Conservation (phyloP, 2,113 vertebrate genomes). For the Ictalurus furcatus region DNA sequence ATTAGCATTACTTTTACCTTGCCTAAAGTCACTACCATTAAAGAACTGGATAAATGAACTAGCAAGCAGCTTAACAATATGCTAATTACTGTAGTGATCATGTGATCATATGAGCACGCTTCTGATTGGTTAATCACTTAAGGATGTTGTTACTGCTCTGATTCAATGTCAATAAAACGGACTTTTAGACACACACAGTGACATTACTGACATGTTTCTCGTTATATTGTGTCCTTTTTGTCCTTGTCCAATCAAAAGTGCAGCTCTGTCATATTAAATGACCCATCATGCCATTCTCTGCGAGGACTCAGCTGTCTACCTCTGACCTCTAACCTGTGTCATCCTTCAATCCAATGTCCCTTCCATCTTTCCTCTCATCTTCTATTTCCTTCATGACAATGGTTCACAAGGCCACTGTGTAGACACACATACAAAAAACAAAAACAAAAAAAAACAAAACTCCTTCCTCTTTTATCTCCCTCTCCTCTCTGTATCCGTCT, state of each 20-base stretch:
- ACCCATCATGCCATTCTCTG: not conserved
- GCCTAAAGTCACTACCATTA: not conserved
- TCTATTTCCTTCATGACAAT: conserved; percentile 6
- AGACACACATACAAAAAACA: not conserved
- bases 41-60: not conserved
- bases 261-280: not conserved
- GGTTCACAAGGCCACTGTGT: not conserved
- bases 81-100: not conserved
- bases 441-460: not conserved
- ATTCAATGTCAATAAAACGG: not conserved
- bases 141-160: not conserved
- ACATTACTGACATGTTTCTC: not conserved
- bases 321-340: conserved; percentile 6
- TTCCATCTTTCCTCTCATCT: conserved; percentile 19
- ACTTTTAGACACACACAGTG: not conserved
- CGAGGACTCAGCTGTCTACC: not conserved
- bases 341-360: conserved; percentile 19
- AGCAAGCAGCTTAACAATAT: not conserved
- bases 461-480: too few relatives aligned
- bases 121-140: not conserved
- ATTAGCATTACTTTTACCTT: not conserved
- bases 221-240: not conserved
- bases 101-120: not conserved
- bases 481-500: not conserved
- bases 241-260: conserved; percentile 8